Base-by-base conservation (phyloP, 2,797 vertebrate species). In the Alcedo quadribrachys region DNA sequence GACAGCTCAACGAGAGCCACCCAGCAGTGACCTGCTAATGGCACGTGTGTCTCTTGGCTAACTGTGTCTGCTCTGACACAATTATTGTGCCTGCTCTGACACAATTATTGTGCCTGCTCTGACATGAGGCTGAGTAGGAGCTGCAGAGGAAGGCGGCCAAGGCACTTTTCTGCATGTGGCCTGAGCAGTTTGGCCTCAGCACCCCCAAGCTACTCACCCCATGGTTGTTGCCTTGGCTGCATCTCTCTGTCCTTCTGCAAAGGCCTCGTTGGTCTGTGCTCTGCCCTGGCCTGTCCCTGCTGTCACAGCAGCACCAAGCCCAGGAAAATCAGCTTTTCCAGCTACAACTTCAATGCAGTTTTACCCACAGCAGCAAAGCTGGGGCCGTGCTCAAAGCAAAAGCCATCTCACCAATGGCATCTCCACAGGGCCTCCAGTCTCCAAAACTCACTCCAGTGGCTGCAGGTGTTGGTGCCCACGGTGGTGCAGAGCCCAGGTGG, bases 401-500 rank as follows among this genome's bases (percentile, higher is more conserved):
- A 48, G 25, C 19, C 33, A 5, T 20, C 58, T 20, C 45, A 43
- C 33, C 27, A 1, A 20, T 19, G 54, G 33, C 25, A 73, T 22
- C 33, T 27, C 25, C 9, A 62, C 74, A n/a, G 21, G 8, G 51
- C 8, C 8, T 25, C 25, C 45, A 4, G 7, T 12, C 66, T 37
- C 1, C 0, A 45, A 43, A 51, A 5, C n/a, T 40, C 28, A 10
- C 12, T n/a, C 16, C 15, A 2, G 1, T 45, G 28, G 33, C 16
- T 3, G 15, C 43, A 14, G 19, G 12, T 3, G 4, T 5, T 42
- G 57, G 57, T n/a, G 50, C 57, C 16, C 8, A 9, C 4, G 2
- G 8, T 13, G 50, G 43, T 20, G 2, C 62, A 0, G 2, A 35
- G 48, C 24, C 11, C 22, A 15, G 2, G 1, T 5, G 37, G 4